Evolutionary conservation across 2,113 vertebrate genomes (phyloP).

Genomic region (Apodemus speciosus): DNA sequence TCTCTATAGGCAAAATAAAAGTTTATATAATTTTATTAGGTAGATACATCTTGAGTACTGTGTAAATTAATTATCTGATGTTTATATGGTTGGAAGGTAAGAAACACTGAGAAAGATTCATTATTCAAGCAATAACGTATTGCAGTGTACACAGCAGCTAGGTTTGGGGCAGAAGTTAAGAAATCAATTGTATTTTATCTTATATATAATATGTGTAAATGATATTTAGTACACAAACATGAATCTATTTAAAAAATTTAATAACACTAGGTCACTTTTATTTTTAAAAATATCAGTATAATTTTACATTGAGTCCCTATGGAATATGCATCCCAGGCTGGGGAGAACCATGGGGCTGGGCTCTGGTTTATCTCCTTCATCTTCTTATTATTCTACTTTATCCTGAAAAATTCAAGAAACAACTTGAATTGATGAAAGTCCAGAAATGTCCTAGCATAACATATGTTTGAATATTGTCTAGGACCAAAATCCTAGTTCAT

Average conservation of each 20-base stretch:
- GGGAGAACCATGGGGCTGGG: neutral
- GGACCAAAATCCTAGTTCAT: neutral
- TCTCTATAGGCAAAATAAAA: constrained; percentile 51
- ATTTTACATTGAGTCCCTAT: neutral
- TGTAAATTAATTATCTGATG: constrained; percentile 55
- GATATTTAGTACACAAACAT: constrained; percentile 40
- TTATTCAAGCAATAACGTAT: constrained; percentile 67
- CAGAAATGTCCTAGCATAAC: neutral
- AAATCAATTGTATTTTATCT: constrained; percentile 63
- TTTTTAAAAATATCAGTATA: neutral
- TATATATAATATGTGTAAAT: constrained; percentile 53
- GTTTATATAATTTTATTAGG: constrained; percentile 51
- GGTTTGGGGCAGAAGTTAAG: constrained; percentile 57
- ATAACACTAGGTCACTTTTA: neutral
- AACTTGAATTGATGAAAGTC: neutral
- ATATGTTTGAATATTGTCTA: neutral
- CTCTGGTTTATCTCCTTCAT: neutral
- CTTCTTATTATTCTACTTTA: neutral
- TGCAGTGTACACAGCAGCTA: constrained; percentile 52
- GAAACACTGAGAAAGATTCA: constrained; percentile 60
- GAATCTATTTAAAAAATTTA: constrained; percentile 38
- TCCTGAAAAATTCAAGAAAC: neutral
- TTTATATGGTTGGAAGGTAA: constrained; percentile 59
- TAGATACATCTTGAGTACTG: neutral
- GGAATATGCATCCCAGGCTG: neutral